Conservation (phyloP, 2,113 vertebrate genomes). For the Nesogale talazaci region DNA sequence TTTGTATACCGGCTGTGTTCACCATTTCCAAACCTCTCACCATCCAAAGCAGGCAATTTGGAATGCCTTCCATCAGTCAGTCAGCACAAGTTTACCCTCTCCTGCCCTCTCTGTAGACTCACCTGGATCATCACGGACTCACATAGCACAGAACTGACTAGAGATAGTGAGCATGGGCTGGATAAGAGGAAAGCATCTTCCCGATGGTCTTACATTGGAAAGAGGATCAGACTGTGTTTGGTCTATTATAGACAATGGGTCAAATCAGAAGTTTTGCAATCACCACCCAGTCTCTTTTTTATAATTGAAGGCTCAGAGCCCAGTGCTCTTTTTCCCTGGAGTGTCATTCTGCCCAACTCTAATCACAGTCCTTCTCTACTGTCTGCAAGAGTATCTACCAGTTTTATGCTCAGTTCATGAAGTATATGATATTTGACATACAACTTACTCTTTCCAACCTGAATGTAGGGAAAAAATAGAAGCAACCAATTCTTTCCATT, state of each 20-base stretch:
- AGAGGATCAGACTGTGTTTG: not conserved
- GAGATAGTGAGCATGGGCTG: not conserved
- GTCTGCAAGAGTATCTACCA: not conserved
- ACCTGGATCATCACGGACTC: not conserved
- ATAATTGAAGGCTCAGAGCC: not conserved
- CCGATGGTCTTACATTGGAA: not conserved
- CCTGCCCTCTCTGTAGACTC: not conserved
- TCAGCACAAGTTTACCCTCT: not conserved
- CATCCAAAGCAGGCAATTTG: not conserved
- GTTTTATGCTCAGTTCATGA: not conserved
- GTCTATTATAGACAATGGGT: not conserved
- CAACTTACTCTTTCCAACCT: not conserved
- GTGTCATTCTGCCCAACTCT: not conserved
- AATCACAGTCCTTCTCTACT: not conserved
- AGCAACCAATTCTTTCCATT: not conserved
- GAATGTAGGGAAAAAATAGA: not conserved
- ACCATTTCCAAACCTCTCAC: not conserved
- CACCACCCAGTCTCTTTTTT: not conserved
- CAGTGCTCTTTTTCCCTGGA: not conserved
- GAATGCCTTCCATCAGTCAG: not conserved
- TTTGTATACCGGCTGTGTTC: not conserved
- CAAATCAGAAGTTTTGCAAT: conserved; percentile 27
- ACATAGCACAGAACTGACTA: not conserved
- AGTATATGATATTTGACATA: not conserved
- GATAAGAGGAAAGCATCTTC: not conserved